Percentiles rank a stretch among this genome's conserved stretches.
Evolutionary conservation across 2,113 vertebrate species (phyloP).

Genomic region (Heloderma charlesbogerti): DNA sequence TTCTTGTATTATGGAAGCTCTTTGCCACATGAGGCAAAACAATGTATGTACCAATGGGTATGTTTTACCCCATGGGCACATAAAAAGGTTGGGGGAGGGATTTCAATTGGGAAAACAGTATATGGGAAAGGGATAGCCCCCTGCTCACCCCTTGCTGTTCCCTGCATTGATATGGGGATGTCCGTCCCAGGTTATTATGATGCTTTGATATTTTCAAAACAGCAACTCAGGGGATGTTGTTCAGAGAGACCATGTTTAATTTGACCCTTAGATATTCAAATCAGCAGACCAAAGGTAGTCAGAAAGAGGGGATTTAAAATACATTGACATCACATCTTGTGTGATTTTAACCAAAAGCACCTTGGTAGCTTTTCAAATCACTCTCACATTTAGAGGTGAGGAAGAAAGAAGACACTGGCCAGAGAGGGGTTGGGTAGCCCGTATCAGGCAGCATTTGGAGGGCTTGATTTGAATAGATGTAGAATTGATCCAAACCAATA

Average conservation of each 20-base stretch:
- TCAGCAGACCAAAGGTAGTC: neutral
- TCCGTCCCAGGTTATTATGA: no score
- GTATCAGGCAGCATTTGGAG: neutral
- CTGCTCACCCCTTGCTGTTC: neutral
- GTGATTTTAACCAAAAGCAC: neutral
- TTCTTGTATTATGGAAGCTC: neutral
- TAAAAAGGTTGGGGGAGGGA: neutral
- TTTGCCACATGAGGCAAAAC: neutral
- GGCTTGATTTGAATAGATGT: neutral
- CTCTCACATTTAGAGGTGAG: neutral
- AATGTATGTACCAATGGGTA: neutral
- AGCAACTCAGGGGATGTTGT: no score
- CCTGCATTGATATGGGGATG: neutral
- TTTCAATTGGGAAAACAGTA: neutral
- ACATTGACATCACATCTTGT: neutral
- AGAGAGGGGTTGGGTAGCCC: neutral
- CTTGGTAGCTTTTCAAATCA: neutral
- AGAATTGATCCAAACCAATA: neutral
- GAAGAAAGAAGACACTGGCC: neutral
- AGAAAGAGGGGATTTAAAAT: neutral
- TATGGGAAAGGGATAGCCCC: no score
- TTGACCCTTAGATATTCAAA: neutral
- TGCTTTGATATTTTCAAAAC: no score
- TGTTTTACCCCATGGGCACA: neutral
- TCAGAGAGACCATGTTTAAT: neutral